Evolutionary conservation across 2,888 invertebrate genomes (phyloP).

Genomic region (Cancer borealis): DNA sequence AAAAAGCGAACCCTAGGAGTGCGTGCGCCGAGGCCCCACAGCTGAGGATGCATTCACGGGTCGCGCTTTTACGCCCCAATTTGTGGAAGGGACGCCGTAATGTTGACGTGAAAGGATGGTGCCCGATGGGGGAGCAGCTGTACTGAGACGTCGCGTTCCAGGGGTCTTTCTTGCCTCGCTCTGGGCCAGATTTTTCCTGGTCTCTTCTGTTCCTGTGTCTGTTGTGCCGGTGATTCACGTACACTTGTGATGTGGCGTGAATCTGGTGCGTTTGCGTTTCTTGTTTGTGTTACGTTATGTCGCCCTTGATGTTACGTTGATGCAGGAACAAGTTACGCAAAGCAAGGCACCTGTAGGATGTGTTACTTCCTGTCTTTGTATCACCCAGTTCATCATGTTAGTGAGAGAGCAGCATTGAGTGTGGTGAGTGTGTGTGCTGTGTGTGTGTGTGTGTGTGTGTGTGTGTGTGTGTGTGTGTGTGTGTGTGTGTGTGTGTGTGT

Average conservation of each 20-base stretch:
- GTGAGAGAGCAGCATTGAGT: not conserved
- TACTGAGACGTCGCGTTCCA: not conserved
- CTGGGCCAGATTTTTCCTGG: not conserved
- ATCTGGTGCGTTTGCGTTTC: not conserved
- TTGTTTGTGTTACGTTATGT: too few species aligned
- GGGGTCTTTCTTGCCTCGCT: conserved; percentile 35
- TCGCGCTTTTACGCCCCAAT: not conserved
- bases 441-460: not conserved
- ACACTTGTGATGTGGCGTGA: not conserved
- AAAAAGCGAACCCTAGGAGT: not conserved
- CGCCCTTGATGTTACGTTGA: not conserved
- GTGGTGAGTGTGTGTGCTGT: conserved; percentile 18
- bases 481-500: not conserved
- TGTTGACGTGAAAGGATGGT: not conserved
- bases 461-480: not conserved
- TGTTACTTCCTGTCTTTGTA: not conserved
- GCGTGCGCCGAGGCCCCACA: not conserved
- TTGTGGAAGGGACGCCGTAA: not conserved
- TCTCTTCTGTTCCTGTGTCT: not conserved
- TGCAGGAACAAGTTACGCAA: not conserved
- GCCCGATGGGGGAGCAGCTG: not conserved
- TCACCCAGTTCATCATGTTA: not conserved
- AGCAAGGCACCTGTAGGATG: not conserved
- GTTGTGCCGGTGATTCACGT: not conserved
- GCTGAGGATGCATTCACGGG: not conserved